phyloP scores from a whole-genome alignment of 2,797 vertebrate species.

The Myiotriccus ornatus region DNA sequence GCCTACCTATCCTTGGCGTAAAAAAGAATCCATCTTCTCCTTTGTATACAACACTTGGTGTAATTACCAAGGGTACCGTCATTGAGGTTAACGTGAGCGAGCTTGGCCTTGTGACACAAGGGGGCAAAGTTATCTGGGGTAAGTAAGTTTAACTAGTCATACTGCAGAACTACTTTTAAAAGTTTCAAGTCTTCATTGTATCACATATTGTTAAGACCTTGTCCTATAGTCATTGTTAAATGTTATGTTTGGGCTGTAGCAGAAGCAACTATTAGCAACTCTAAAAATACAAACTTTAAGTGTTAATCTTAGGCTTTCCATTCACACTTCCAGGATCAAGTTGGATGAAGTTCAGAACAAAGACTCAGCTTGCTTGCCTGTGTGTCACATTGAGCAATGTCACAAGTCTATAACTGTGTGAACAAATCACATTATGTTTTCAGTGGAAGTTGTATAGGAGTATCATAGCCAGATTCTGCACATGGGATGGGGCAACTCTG shows the following conservation, averaged over 20 bases:
- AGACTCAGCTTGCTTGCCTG: not conserved
- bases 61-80: slow-evolving; percentile 97
- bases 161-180: not conserved
- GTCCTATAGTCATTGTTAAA: not conserved
- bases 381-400: not conserved
- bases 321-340: not conserved
- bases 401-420: not conserved
- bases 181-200: not conserved
- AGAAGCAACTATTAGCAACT: not conserved
- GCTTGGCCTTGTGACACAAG: slow-evolving; percentile 95
- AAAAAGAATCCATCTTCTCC: slow-evolving; percentile 98
- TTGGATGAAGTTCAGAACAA: not conserved
- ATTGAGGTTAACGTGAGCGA: slow-evolving; percentile 97
- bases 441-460: not conserved
- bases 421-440: rapidly evolving
- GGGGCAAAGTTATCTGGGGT: slow-evolving; percentile 99
- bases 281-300: not conserved
- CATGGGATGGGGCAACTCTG: not conserved
- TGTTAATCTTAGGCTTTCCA: not conserved
- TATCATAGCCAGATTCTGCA: not conserved
- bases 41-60: slow-evolving; percentile 92
- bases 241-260: not conserved
- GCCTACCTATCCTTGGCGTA: slow-evolving; percentile 94
- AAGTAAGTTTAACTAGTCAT: slow-evolving; percentile 64
- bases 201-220: not conserved